Percentiles rank a stretch among this genome's conserved stretches.
Evolutionary conservation across 2,113 vertebrate genomes (phyloP).

Genomic region (Natator depressus): DNA sequence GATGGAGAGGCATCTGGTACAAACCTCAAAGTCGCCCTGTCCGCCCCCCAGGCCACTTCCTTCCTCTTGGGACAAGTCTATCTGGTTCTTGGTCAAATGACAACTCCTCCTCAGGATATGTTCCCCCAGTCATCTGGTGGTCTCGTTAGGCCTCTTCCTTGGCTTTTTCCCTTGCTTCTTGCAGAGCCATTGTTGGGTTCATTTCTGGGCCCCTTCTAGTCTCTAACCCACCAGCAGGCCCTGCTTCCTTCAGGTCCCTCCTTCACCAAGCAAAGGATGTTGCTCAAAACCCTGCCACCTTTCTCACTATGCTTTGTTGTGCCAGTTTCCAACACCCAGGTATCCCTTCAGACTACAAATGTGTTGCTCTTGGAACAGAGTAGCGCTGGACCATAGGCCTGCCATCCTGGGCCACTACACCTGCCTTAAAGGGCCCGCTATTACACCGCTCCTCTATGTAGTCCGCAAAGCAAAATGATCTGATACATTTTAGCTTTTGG

Average conservation of each 20-base stretch:
- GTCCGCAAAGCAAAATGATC: not conserved
- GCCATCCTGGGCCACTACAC: not conserved
- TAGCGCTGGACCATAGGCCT: not conserved
- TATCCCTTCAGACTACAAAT: not conserved
- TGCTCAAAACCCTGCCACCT: not conserved
- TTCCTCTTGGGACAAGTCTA: too few species aligned
- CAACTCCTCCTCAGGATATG: too few species aligned
- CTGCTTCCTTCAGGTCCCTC: not conserved
- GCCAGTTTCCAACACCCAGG: not conserved
- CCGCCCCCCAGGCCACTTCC: too few species aligned
- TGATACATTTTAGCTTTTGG: not conserved
- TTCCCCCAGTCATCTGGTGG: too few species aligned
- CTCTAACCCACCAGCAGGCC: not conserved
- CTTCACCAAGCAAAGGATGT: not conserved
- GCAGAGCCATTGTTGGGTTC: not conserved
- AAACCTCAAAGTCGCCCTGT: too few species aligned
- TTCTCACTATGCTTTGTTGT: not conserved
- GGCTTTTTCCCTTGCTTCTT: too few species aligned
- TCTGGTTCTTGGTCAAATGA: too few species aligned
- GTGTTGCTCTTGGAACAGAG: not conserved
- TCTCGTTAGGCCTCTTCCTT: too few species aligned
- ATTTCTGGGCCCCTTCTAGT: not conserved
- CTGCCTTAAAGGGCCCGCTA: not conserved
- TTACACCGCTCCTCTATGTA: not conserved
- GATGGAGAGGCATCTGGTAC: not conserved